Evolutionary conservation across 2,888 invertebrate species (phyloP), one percentile per base, ranked within the genome.

Genomic region (Eupithecia subumbrata): DNA sequence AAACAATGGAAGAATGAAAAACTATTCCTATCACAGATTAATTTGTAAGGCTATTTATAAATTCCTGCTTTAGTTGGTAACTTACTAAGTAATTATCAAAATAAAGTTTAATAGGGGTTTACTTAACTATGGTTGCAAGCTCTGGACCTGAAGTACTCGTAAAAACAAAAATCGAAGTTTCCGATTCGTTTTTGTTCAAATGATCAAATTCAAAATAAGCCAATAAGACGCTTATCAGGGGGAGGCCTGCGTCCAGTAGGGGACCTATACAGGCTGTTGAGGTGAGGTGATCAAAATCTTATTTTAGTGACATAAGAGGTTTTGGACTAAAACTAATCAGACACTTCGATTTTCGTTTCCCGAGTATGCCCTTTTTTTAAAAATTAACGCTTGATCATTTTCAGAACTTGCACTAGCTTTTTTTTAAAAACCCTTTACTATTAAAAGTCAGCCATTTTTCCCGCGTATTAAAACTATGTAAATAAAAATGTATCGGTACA

Each of bases 11-110:
- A 81, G 77, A 82, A 78, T 83, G 82, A 60, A 76, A 71, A 73
- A 69, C 52, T 69, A 71, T 63, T 77, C 80, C 86, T 89, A 92
- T 92, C 92, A 92, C 92, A 92, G 90, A 87, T 87, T 85, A 90
- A 89, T 89, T 89, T 86, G 85, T 87, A 85, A 79, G 25, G 75
- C 81, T 80, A 76, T 80, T 83, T 84, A 84, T 74, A 82, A 81
- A 74, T 82, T 80, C 79, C 82, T 81, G 72, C 75, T 79, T 78
- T 25, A 43, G 16, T 40, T 67, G n/a, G 9, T 60, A 25, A 56
- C 18, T 48, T 48, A 48, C 48, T 56, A 4, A 56, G 0, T 52
- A 48, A 8, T 4, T 56, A 56, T 56, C 11, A 12, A 22, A 11
- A 56, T 22, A 56, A 9, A 22, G 4, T 11, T 22, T 22, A 3